Evolutionary conservation across 2,113 vertebrate genomes (phyloP).

Genomic region (Promerops cafer): DNA sequence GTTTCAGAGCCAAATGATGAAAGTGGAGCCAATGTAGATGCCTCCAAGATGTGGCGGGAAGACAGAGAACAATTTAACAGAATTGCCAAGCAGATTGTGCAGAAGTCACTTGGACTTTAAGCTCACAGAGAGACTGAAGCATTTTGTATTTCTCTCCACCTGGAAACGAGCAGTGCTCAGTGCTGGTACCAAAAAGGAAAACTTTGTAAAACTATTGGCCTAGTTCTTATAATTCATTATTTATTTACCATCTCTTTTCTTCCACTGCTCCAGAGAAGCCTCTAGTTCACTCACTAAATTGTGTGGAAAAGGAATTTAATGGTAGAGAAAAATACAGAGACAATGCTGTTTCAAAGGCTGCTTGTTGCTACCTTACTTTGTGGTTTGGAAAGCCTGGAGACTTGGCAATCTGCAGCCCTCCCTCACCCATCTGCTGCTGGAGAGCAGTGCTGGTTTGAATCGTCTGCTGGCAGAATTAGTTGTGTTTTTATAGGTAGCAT

Average conservation of each 20-base stretch:
- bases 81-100: conserved; percentile 90
- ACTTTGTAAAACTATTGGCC: conserved; percentile 7
- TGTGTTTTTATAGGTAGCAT: neutral
- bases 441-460: neutral
- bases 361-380: conserved; percentile 23
- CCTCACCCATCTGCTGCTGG: neutral
- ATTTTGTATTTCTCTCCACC: conserved; percentile 32
- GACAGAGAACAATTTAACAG: conserved; percentile 90
- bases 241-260: neutral
- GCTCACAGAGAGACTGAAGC: conserved; percentile 13
- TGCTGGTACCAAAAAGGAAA: conserved; percentile 56
- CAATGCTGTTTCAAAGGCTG: neutral
- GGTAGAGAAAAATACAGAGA: neutral
- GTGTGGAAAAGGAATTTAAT: neutral
- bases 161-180: neutral
- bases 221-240: neutral
- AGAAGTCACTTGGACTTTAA: conserved; percentile 90
- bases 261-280: conserved; percentile 14
- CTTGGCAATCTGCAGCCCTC: neutral
- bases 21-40: conserved; percentile 93
- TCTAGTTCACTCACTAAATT: neutral
- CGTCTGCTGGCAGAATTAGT: neutral
- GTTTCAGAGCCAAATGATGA: conserved; percentile 93
- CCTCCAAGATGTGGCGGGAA: conserved; percentile 98
- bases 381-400: neutral